phyloP scores from a whole-genome alignment of 2,113 vertebrate species.

The Hassar affinis region DNA sequence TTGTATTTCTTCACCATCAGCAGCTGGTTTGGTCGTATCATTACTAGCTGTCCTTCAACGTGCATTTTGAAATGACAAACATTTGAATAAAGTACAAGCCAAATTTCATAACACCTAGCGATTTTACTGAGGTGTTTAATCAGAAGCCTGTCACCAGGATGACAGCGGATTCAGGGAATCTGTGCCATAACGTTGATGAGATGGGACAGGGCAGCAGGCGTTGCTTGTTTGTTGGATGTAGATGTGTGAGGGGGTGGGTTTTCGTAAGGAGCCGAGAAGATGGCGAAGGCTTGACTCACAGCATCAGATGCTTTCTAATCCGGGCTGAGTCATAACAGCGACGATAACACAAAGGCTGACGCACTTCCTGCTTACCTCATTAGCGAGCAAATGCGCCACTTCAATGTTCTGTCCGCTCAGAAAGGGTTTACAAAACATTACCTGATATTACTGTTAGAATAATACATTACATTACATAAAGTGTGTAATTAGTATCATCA shows the following conservation, averaged over 20 bases:
- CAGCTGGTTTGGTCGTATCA: conserved; percentile 66
- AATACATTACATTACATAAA: neutral
- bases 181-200: conserved; percentile 44
- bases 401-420: conserved; percentile 62
- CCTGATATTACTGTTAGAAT: conserved; percentile 10
- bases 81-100: conserved; percentile 63
- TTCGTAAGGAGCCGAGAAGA: conserved; percentile 61
- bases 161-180: conserved; percentile 49
- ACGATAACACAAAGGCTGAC: conserved; percentile 66
- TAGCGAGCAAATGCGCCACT: conserved; percentile 67
- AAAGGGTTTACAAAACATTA: conserved; percentile 1
- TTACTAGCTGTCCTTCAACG: conserved; percentile 67
- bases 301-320: conserved; percentile 72
- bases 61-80: conserved; percentile 64
- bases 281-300: conserved; percentile 69
- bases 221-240: conserved; percentile 46
- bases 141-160: conserved; percentile 54
- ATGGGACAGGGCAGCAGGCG: conserved; percentile 43
- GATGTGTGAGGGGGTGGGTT: conserved; percentile 57
- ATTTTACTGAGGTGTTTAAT: conserved; percentile 51
- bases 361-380: conserved; percentile 65
- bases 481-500: neutral
- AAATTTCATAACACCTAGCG: conserved; percentile 52
- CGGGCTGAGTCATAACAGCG: conserved; percentile 67
- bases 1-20: conserved; percentile 33